phyloP scores from a whole-genome alignment of 2,113 vertebrate genomes.

The Megaleporinus macrocephalus region DNA sequence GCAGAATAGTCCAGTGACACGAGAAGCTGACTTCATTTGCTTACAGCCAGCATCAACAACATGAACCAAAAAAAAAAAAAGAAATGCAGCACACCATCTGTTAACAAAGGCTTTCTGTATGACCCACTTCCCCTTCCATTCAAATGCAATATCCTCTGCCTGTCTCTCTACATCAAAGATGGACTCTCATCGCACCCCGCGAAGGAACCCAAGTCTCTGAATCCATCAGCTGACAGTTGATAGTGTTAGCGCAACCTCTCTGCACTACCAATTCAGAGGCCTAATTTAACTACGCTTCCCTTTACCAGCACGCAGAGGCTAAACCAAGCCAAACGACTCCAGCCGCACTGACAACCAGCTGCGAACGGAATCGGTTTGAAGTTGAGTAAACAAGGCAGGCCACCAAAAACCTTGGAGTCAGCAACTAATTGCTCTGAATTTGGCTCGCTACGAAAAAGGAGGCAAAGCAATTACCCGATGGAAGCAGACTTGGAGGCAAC shows the following conservation, averaged over 20 bases:
- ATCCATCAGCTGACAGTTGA: conserved; percentile 2
- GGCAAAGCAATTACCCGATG: background rate
- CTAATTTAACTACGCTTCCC: conserved; percentile 10
- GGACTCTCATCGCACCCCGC: conserved; percentile 52
- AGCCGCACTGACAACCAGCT: background rate
- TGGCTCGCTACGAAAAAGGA: background rate
- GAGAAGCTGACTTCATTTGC: background rate
- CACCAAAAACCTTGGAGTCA: conserved; percentile 8
- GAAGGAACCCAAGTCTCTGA: conserved; percentile 6
- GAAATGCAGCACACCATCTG: conserved; percentile 56
- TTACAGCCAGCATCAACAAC: conserved; percentile 8
- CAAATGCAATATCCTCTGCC: conserved; percentile 54
- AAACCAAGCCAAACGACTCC: conserved; percentile 9
- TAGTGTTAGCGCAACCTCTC: background rate
- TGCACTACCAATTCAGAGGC: conserved; percentile 15
- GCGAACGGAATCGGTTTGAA: conserved; percentile 14
- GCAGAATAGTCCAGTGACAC: background rate
- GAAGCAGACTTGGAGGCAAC: background rate
- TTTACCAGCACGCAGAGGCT: background rate
- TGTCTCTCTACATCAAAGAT: conserved; percentile 62
- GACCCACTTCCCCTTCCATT: conserved; percentile 65
- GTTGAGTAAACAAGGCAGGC: conserved; percentile 13
- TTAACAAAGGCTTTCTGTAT: conserved; percentile 68
- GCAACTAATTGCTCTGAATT: conserved; percentile 9
- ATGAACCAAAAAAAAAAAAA: background rate